Percentiles rank a stretch among this genome's conserved stretches.
phyloP scores from a whole-genome alignment of 2,113 vertebrate genomes.

The Isurus oxyrinchus region DNA sequence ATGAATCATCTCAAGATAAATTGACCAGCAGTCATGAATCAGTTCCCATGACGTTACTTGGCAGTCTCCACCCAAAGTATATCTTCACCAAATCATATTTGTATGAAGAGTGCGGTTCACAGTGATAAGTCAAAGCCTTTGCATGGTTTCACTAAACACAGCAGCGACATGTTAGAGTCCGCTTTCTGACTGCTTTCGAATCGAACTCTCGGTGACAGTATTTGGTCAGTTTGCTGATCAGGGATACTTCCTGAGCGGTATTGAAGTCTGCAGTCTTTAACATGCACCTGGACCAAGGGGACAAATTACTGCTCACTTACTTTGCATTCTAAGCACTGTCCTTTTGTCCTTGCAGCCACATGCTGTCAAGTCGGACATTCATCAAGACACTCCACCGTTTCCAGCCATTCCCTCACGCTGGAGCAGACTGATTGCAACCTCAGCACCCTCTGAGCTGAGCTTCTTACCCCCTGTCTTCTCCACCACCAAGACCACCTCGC shows the following conservation, averaged over 20 bases:
- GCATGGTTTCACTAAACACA: neutral
- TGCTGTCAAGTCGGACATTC: neutral
- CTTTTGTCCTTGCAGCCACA: too few species aligned
- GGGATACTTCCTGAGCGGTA: neutral
- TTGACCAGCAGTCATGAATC: neutral
- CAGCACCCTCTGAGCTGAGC: too few species aligned
- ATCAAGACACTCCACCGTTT: neutral
- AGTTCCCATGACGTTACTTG: neutral
- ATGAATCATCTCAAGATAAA: neutral
- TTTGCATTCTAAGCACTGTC: neutral
- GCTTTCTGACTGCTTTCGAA: too few species aligned
- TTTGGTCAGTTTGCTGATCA: too few species aligned
- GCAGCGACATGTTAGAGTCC: too few species aligned
- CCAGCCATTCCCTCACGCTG: neutral
- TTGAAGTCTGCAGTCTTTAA: neutral
- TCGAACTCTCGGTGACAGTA: too few species aligned
- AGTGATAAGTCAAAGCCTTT: neutral
- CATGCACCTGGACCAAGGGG: neutral
- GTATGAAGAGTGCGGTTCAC: neutral
- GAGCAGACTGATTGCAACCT: neutral
- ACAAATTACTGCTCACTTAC: neutral
- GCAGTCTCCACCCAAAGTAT: neutral
- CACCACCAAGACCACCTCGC: too few species aligned
- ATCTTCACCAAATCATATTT: neutral
- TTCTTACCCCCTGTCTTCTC: neutral